Percentiles rank a stretch among this genome's conserved stretches.
Conservation (phyloP, 2,113 vertebrate genomes). For the Prinia subflava region DNA sequence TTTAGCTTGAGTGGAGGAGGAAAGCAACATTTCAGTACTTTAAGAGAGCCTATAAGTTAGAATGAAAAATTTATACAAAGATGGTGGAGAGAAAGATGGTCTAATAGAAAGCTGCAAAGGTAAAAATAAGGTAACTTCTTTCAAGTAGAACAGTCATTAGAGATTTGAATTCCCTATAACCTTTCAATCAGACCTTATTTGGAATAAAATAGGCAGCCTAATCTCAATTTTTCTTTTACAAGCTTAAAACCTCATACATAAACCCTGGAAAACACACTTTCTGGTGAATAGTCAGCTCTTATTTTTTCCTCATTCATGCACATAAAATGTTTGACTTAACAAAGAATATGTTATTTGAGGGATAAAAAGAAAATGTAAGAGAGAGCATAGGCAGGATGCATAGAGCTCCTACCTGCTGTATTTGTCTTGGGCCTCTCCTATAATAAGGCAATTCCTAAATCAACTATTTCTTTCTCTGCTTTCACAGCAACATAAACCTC, state of each 20-base stretch:
- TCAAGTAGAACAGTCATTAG: neutral
- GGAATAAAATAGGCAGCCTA: neutral
- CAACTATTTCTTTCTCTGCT: neutral
- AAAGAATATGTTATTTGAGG: neutral
- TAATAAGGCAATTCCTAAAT: neutral
- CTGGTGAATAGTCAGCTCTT: neutral
- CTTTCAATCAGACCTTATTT: neutral
- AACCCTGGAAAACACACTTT: neutral
- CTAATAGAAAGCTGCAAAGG: neutral
- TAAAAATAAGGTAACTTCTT: neutral
- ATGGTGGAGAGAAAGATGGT: neutral
- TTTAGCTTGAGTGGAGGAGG: neutral
- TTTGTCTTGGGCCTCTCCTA: neutral
- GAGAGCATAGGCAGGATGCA: neutral
- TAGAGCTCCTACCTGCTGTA: neutral
- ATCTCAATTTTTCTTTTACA: neutral
- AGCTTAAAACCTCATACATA: neutral
- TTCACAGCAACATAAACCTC: neutral
- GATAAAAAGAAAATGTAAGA: neutral
- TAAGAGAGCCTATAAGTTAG: neutral
- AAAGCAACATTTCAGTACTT: neutral
- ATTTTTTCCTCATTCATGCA: neutral
- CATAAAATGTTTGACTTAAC: neutral
- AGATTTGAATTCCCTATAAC: neutral
- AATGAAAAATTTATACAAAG: neutral